phyloP scores from a whole-genome alignment of 2,888 invertebrate species.

The Celastrina argiolus region DNA sequence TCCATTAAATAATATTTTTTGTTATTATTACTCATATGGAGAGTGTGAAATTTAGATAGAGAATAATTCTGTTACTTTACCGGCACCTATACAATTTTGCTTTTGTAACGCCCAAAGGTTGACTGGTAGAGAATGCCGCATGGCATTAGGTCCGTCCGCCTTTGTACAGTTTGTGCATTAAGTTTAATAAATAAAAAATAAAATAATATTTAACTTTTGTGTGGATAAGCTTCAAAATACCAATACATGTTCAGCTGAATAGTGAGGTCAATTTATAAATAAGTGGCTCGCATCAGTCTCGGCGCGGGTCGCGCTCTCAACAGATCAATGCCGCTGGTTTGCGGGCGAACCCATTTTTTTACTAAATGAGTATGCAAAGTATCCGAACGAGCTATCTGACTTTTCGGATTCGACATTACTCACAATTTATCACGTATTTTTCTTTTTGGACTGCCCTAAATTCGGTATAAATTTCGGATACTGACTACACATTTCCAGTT shows the following conservation, averaged over 20 bases:
- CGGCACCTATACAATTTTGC: too few species aligned
- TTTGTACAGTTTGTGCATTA: too few species aligned
- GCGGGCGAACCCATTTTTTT: not conserved
- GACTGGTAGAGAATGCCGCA: too few species aligned
- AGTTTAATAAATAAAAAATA: not conserved
- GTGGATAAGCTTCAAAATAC: not conserved
- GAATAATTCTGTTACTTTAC: too few species aligned
- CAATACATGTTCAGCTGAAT: slow-evolving; percentile 35
- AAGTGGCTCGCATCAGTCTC: slow-evolving; percentile 61
- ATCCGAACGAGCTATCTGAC: not conserved
- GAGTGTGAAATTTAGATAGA: too few species aligned
- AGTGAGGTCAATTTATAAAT: slow-evolving; percentile 70
- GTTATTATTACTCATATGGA: too few species aligned
- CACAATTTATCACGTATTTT: not conserved
- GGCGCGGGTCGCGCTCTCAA: slow-evolving; percentile 40
- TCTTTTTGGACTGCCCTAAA: not conserved
- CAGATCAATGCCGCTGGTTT: slow-evolving; percentile 52
- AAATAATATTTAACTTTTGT: not conserved
- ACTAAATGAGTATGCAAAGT: slow-evolving; percentile 15
- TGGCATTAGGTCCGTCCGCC: too few species aligned
- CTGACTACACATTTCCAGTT: not conserved
- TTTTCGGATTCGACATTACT: not conserved
- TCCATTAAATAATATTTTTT: too few species aligned
- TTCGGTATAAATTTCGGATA: not conserved
- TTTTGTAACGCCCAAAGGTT: too few species aligned